phyloP scores from a whole-genome alignment of 2,113 vertebrate genomes.

The Anguilla japonica region DNA sequence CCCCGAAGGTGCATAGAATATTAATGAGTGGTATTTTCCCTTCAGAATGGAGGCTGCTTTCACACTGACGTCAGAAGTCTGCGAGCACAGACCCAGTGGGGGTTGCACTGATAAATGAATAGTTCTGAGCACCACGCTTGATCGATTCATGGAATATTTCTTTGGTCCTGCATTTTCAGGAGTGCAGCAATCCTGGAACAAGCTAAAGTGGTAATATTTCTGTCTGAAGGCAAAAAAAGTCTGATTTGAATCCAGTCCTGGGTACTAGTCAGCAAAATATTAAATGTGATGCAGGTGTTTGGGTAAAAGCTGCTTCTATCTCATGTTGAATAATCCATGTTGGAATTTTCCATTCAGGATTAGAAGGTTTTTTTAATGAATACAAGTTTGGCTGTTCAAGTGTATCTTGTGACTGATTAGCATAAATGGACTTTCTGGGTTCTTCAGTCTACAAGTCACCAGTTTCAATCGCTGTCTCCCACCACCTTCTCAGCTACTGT shows the following conservation, averaged over 20 bases:
- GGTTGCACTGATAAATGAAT: background rate
- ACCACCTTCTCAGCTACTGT: slow-evolving; percentile 18
- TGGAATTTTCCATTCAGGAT: background rate
- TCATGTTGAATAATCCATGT: slow-evolving; percentile 5
- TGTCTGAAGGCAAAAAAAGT: no score
- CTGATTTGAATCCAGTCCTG: background rate
- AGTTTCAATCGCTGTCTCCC: background rate
- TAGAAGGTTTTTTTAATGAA: slow-evolving; percentile 12
- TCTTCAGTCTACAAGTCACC: background rate
- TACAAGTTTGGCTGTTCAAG: background rate
- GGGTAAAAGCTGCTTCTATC: background rate
- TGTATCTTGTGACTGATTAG: background rate
- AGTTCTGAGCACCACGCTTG: background rate
- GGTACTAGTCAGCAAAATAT: background rate
- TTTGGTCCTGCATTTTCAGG: background rate
- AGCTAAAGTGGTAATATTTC: background rate
- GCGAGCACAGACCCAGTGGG: background rate
- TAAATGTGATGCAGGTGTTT: slow-evolving; percentile 9
- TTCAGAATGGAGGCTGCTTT: background rate
- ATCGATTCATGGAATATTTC: background rate
- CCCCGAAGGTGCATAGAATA: background rate
- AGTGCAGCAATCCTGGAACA: background rate
- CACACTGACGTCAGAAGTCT: slow-evolving; percentile 8
- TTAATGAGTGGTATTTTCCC: slow-evolving; percentile 4
- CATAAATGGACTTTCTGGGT: background rate